A percentile compares a stretch with the other conserved stretches of the same genome.
These are phyloP conservation scores for Ischnura elegans DNA, from an alignment of 2,888 invertebrate species.

Conservation along the genomic window DNA sequence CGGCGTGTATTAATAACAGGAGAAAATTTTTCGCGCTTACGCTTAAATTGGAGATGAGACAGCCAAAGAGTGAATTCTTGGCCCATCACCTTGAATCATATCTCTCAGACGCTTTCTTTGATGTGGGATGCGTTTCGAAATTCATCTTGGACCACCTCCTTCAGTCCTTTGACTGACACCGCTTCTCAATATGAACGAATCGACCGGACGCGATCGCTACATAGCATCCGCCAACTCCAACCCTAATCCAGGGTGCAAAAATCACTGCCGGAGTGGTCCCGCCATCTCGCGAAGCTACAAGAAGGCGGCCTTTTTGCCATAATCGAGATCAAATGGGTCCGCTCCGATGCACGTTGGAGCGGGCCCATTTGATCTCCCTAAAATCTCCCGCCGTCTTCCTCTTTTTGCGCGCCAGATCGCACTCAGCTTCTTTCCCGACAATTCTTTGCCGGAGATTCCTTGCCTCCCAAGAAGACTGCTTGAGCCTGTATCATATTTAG, in stretches of 20 bases:
- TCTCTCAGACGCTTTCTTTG: not conserved
- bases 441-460: no score
- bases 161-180: not conserved
- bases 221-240: not conserved
- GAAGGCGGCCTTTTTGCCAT: not conserved
- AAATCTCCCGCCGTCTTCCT: not conserved
- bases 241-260: not conserved
- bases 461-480: not conserved
- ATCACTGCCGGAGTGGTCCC: not conserved
- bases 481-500: no score
- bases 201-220: not conserved
- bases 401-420: not conserved
- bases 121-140: not conserved
- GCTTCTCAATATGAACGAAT: not conserved
- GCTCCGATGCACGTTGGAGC: not conserved
- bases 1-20: no score
- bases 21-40: no score
- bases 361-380: conserved; percentile 5
- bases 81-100: not conserved
- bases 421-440: not conserved
- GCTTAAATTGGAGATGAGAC: not conserved
- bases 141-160: not conserved
- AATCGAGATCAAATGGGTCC: not conserved
- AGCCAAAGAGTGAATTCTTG: not conserved
- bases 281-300: not conserved